phyloP scores from a whole-genome alignment of 2,888 invertebrate species.

The Epinotia bilunana region DNA sequence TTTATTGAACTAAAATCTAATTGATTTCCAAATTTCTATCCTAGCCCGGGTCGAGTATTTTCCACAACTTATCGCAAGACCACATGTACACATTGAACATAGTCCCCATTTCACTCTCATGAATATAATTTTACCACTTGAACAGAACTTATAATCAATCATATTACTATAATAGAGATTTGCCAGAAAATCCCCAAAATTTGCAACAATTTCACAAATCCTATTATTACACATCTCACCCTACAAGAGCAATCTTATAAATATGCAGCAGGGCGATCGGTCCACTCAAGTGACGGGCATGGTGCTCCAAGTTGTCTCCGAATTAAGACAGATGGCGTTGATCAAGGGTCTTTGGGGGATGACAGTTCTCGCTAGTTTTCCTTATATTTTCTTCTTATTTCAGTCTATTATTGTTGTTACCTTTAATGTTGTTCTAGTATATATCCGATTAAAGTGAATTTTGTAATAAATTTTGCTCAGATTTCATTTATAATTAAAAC shows the following conservation, averaged over 20 bases:
- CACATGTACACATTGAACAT: background rate
- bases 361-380: background rate
- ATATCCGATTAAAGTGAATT: too few relatives aligned
- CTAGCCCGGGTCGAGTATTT: background rate
- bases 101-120: background rate
- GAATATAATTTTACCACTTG: background rate
- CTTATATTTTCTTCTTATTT: slow-evolving; percentile 5
- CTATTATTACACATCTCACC: slow-evolving; percentile 43
- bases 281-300: slow-evolving; percentile 57
- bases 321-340: slow-evolving; percentile 71
- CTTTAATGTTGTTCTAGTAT: too few relatives aligned
- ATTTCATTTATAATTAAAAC: too few relatives aligned
- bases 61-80: background rate
- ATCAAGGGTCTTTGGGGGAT: slow-evolving; percentile 45
- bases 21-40: background rate
- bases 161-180: slow-evolving; percentile 38
- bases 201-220: slow-evolving; percentile 63
- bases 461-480: too few relatives aligned
- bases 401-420: background rate
- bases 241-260: slow-evolving; percentile 52
- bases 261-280: slow-evolving; percentile 56
- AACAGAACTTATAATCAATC: slow-evolving; percentile 30
- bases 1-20: too few relatives aligned
- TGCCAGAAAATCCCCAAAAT: slow-evolving; percentile 55
- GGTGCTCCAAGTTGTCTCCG: slow-evolving; percentile 59